Percentiles rank a stretch among this genome's conserved stretches.
Evolutionary conservation across 2,113 vertebrate genomes (phyloP).

Genomic region (Phyllostomus hastatus): DNA sequence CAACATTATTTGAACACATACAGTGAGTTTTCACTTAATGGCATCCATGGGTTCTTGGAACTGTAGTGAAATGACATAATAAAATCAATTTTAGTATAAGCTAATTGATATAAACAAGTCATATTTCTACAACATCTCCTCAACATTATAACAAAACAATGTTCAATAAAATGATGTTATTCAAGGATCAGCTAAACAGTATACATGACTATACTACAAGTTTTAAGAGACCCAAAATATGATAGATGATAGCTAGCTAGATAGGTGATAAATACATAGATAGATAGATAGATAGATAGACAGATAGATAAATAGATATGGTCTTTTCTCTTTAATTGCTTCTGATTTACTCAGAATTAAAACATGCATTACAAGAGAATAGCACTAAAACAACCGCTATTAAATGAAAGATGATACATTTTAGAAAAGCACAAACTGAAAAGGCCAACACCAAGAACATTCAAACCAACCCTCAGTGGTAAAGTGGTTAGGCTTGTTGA

Average conservation of each 20-base stretch:
- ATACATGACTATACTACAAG: not conserved
- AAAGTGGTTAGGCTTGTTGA: accelerated
- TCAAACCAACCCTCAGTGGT: not conserved
- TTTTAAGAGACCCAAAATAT: not conserved
- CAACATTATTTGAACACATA: not conserved
- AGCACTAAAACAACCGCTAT: not conserved
- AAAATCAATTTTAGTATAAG: not conserved
- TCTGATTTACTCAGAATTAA: not conserved
- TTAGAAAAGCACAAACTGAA: no score
- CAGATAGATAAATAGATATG: not conserved
- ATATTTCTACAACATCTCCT: not conserved
- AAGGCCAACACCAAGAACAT: not conserved
- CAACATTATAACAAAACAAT: not conserved
- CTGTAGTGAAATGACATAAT: not conserved
- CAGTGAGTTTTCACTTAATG: not conserved
- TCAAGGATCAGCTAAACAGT: not conserved
- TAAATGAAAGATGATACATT: not conserved
- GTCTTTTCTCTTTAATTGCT: not conserved
- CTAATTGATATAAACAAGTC: not conserved
- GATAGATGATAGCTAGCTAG: not conserved
- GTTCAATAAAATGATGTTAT: not conserved
- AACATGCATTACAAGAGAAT: not conserved
- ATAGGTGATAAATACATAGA: not conserved
- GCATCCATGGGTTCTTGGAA: not conserved
- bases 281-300: not conserved